Evolutionary conservation across 2,113 vertebrate species (phyloP).

Genomic region (Poeciliopsis prolifica): DNA sequence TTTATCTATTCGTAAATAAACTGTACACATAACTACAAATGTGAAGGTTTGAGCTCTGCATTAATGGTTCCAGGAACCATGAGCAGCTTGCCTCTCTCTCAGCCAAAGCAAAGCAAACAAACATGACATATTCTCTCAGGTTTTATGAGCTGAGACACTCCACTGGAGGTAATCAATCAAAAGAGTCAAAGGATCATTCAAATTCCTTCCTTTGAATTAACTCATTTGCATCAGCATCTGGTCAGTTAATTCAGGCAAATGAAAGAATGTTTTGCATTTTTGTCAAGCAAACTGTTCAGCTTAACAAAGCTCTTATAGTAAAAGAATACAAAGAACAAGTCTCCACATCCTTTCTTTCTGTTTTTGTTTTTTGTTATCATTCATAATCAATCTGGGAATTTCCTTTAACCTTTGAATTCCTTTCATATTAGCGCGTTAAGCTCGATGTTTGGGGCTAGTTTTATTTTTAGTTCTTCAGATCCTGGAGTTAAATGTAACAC

Average conservation of each 20-base stretch:
- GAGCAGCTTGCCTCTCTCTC: background rate
- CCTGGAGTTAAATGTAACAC: background rate
- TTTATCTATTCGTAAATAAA: background rate
- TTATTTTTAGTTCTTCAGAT: background rate
- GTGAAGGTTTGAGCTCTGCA: background rate
- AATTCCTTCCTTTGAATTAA: constrained; percentile 9
- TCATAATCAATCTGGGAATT: background rate
- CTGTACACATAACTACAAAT: background rate
- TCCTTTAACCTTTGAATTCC: background rate
- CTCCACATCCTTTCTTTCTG: too few species aligned
- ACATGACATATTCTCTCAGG: background rate
- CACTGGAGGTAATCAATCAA: background rate
- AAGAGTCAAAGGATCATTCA: constrained; percentile 13
- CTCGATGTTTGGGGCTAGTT: background rate
- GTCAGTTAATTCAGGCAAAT: constrained; percentile 50
- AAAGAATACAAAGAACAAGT: background rate
- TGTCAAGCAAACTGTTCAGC: background rate
- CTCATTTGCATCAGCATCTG: constrained; percentile 45
- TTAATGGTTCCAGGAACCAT: background rate
- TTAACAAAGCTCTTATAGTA: background rate
- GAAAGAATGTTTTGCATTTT: constrained; percentile 51
- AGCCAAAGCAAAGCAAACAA: background rate
- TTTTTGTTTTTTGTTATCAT: background rate
- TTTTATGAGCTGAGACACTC: background rate
- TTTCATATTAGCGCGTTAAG: background rate